Base-by-base conservation (phyloP, 1,140 invertebrate genomes). In the Teleopsis dalmanni region DNA sequence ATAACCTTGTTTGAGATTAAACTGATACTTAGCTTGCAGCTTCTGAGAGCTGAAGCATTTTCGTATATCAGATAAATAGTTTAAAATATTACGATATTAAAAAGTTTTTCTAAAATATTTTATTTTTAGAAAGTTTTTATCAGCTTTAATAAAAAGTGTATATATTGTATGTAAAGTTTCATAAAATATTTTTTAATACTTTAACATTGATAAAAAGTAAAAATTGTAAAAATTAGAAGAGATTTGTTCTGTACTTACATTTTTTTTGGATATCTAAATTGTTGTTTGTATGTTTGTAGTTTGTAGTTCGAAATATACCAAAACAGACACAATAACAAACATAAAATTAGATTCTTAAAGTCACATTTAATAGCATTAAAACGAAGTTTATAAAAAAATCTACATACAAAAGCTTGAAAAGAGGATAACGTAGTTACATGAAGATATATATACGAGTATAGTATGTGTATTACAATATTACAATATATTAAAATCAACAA, bases 241-340 rank as follows among this genome's bases (percentile, higher is more conserved):
- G n/a, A n/a, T n/a, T n/a, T n/a, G n/a, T 43, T 43, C 25, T 43
- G 41, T 43, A 43, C 41, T 43, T 43, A 43, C 26, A 45, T 34
- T 50, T 51, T 31, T 41, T 41, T 51, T 33, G 36, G 21, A 37
- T 45, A 36, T 46, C 21, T 42, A 14, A 37, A 46, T 46, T 46
- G 35, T 51, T 42, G 38, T 49, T 49, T 42, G 40, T 41, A 37
- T 46, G 19, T 35, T 50, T 46, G 13, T 50, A 45, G 41, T 46
- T 46, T 29, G 29, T 46, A 34, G 33, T 50, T 37, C 42, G 48
- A 40, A 51, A 51, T 46, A 51, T 41, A 51, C 42, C 42, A 50
- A 50, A 50, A 26, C 40, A 51, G 46, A 46, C 43, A 49, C 27
- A 50, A 50, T 43, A 51, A 51, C 43, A 51, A 51, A 51, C 49